Evolutionary conservation across 2,888 invertebrate species (phyloP).

Genomic region (Orchesella flavescens): DNA sequence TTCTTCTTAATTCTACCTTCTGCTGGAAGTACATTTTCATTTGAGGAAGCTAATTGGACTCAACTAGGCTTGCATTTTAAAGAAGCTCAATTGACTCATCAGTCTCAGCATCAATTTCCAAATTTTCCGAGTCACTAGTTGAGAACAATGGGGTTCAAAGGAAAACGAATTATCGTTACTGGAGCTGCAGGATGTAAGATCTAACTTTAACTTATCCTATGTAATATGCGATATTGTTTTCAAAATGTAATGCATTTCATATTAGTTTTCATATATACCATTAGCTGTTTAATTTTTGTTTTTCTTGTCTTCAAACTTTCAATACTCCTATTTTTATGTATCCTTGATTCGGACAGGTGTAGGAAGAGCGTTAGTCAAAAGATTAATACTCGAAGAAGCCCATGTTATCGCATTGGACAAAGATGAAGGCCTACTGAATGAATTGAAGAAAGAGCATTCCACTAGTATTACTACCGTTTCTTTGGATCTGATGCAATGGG

Average conservation of each 20-base stretch:
- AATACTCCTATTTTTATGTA: no score
- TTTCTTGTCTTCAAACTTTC: no score
- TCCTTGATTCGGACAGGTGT: slow-evolving; percentile 17
- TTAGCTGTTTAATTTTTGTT: no score
- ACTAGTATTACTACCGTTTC: background rate
- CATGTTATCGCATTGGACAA: slow-evolving; percentile 39
- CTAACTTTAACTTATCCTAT: background rate
- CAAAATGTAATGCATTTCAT: no score
- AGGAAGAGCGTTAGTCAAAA: slow-evolving; percentile 36
- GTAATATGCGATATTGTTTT: no score
- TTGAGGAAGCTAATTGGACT: no score
- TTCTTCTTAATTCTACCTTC: no score
- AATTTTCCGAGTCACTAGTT: background rate
- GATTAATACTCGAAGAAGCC: slow-evolving; percentile 19
- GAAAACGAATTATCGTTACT: slow-evolving; percentile 37
- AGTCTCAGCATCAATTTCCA: no score
- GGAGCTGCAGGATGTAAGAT: slow-evolving; percentile 52
- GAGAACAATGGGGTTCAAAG: slow-evolving; percentile 34
- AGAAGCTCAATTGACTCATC: no score
- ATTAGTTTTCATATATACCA: no score
- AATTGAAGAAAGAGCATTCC: slow-evolving; percentile 6
- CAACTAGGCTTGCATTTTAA: no score
- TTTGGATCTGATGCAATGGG: slow-evolving; percentile 46
- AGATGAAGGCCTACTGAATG: slow-evolving; percentile 13
- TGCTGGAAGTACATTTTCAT: no score